Conservation (phyloP, 2,113 vertebrate species). For the Vulpes lagopus region DNA sequence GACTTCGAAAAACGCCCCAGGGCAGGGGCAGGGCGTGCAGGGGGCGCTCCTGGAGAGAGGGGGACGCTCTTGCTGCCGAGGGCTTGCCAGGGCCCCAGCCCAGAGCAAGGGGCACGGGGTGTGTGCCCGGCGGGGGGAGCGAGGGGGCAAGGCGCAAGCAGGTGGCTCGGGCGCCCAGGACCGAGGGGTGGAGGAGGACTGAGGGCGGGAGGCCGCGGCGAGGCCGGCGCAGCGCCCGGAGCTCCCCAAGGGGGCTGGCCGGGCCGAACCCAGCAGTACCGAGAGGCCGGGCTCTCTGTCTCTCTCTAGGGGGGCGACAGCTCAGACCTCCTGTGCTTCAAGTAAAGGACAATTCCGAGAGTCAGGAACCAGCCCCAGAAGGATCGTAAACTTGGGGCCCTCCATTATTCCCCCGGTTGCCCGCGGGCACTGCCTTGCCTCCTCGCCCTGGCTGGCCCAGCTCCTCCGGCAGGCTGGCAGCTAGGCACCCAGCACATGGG, state of each 20-base stretch:
- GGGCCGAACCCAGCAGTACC: not conserved
- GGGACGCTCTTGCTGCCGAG: not conserved
- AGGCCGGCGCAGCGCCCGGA: not conserved
- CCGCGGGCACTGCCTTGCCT: not conserved
- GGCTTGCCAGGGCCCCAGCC: not conserved
- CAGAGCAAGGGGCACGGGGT: not conserved
- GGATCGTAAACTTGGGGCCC: slow-evolving; percentile 54
- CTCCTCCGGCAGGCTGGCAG: not conserved
- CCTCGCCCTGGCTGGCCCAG: not conserved
- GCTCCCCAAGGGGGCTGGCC: not conserved
- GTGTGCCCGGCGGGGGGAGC: not conserved
- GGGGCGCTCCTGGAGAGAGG: slow-evolving; percentile 44
- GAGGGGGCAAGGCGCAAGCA: slow-evolving; percentile 43
- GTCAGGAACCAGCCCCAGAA: slow-evolving; percentile 14
- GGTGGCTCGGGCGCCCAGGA: slow-evolving; percentile 50
- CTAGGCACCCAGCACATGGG: slow-evolving; percentile 49
- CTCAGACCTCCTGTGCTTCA: not conserved
- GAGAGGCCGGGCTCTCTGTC: not conserved
- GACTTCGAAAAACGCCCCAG: slow-evolving; percentile 65
- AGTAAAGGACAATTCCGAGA: slow-evolving; percentile 16
- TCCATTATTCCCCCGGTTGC: not conserved
- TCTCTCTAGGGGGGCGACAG: not conserved
- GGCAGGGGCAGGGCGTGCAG: not conserved
- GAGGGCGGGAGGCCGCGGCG: not conserved
- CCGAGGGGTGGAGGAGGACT: not conserved